Conservation (phyloP, 2,113 vertebrate species). For the Haemorhous mexicanus region DNA sequence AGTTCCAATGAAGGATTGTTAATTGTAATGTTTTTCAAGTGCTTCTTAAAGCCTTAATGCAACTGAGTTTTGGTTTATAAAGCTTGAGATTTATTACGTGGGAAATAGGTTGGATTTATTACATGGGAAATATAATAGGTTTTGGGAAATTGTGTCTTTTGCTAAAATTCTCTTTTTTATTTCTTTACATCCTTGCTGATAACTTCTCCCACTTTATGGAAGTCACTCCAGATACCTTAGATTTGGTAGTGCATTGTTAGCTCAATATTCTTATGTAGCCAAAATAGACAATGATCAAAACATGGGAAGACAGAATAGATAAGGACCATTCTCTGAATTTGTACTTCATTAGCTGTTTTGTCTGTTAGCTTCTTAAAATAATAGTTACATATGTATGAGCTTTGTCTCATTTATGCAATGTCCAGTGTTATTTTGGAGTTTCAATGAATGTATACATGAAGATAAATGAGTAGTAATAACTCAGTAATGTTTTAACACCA, state of each 20-base stretch:
- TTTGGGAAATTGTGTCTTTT: background rate
- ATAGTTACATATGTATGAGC: constrained; percentile 26
- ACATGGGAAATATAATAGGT: background rate
- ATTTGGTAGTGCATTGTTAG: background rate
- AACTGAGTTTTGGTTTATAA: background rate
- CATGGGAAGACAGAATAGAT: background rate
- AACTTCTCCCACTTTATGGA: background rate
- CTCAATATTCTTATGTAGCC: background rate
- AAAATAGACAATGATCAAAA: background rate
- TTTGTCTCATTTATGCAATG: constrained; percentile 41
- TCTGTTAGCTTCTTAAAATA: constrained; percentile 36
- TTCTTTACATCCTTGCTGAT: background rate
- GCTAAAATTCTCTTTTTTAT: background rate
- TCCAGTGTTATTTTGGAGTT: constrained; percentile 20
- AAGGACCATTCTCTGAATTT: background rate
- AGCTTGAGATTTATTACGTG: background rate
- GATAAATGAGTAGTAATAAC: constrained; percentile 22
- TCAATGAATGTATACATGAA: constrained; percentile 44
- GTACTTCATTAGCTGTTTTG: constrained; percentile 35
- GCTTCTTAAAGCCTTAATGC: background rate
- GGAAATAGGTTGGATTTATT: background rate
- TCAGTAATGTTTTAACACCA: constrained; percentile 49
- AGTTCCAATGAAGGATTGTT: background rate
- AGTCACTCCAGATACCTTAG: background rate
- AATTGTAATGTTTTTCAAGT: background rate